Conservation (phyloP, 23 tunicate genomes). For the Oikopleura vanhoeffeni region DNA sequence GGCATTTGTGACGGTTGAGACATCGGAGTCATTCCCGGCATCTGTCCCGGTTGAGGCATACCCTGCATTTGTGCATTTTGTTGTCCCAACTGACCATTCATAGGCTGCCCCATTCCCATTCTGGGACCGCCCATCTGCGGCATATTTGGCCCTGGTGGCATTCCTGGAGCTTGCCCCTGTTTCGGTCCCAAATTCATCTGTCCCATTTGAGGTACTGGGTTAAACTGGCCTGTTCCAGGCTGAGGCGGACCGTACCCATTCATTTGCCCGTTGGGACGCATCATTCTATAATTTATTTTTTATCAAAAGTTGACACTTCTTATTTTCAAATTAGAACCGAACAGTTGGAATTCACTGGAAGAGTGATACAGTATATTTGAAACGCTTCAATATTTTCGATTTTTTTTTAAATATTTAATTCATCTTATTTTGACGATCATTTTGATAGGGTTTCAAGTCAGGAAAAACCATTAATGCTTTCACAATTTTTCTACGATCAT, state of each 20-base stretch:
- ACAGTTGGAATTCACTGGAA: too few species aligned
- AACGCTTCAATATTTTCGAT: too few species aligned
- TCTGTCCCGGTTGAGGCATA: background rate
- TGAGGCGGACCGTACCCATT: conserved; percentile 4
- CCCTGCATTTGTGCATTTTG: background rate
- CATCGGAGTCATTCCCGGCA: conserved; percentile 17
- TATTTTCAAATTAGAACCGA: too few species aligned
- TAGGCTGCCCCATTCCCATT: background rate
- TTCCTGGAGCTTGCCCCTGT: background rate
- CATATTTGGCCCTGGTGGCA: background rate
- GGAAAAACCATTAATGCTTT: too few species aligned
- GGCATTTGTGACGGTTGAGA: background rate
- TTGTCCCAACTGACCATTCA: too few species aligned
- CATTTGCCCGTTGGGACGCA: background rate
- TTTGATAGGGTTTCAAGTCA: too few species aligned
- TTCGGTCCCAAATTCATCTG: background rate
- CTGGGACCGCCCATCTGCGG: background rate
- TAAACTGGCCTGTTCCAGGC: background rate
- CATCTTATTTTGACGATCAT: too few species aligned
- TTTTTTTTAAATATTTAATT: too few species aligned
- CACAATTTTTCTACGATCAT: too few species aligned
- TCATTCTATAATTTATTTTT: background rate
- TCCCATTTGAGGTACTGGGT: background rate
- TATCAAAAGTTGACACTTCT: too few species aligned
- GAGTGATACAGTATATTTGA: too few species aligned